Evolutionary conservation across 37 sponge, comb jelly and placozoan genomes (phyloP).

Genomic region (Bolinopsis microptera): DNA sequence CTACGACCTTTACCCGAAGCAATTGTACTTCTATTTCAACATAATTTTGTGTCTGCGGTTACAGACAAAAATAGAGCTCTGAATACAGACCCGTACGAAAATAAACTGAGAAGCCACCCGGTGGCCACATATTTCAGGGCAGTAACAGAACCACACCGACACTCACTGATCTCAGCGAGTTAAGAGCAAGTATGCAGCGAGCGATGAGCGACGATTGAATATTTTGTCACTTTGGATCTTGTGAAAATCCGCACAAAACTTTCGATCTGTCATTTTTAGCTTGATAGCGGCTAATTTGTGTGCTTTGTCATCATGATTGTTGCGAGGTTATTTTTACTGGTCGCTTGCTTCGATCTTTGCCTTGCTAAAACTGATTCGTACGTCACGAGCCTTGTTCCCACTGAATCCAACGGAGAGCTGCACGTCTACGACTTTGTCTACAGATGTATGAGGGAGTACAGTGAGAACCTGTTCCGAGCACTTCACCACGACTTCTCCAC

Average conservation of each 20-base stretch:
- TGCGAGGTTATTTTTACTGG: not conserved
- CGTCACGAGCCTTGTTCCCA: not conserved
- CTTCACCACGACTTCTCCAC: not conserved
- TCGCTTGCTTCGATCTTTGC: not conserved
- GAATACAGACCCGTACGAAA: too few relatives aligned
- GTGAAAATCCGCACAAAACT: too few relatives aligned
- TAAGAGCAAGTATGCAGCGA: not conserved
- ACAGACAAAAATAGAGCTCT: too few relatives aligned
- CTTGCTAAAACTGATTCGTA: not conserved
- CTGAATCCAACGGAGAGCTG: not conserved
- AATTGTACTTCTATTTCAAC: too few relatives aligned
- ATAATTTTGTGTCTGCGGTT: too few relatives aligned
- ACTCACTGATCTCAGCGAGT: too few relatives aligned
- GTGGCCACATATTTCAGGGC: not conserved
- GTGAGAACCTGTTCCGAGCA: not conserved
- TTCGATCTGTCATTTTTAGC: too few relatives aligned
- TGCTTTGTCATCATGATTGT: not conserved
- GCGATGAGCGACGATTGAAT: not conserved
- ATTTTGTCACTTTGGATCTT: not conserved
- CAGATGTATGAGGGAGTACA: not conserved
- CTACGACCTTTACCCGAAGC: too few relatives aligned
- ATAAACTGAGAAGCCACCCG: not conserved
- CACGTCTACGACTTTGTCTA: not conserved
- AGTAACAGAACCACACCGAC: not conserved
- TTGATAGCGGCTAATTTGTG: too few relatives aligned